Percentiles rank a stretch among this genome's conserved stretches.
These are phyloP conservation scores for Octomys mimax DNA, from an alignment of 2,797 vertebrate species.

Conservation along the genomic window DNA sequence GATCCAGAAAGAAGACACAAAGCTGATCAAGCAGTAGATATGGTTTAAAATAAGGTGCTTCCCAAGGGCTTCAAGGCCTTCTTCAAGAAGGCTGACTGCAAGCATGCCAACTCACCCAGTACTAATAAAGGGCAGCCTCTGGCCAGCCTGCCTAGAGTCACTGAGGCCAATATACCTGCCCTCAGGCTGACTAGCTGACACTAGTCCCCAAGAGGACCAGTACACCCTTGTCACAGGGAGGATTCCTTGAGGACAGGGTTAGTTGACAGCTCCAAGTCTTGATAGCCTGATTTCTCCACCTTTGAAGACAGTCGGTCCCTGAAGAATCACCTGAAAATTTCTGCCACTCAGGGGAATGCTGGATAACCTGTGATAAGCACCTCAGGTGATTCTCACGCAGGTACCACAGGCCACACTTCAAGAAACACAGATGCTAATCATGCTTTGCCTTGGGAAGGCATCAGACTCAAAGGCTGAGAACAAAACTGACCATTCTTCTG, in stretches of 20 bases:
- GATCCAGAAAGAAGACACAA: conserved; percentile 16
- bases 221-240: conserved; percentile 54
- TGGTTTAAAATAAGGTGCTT: conserved; percentile 89
- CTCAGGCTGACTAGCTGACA: conserved; percentile 51
- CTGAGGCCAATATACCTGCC: neutral
- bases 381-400: conserved; percentile 36
- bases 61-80: conserved; percentile 99
- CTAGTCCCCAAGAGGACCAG: conserved; percentile 71
- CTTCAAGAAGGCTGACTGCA: conserved; percentile 96
- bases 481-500: conserved; percentile 82
- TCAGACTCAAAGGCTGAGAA: conserved; percentile 58
- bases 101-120: conserved; percentile 97
- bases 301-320: conserved; percentile 38
- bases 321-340: conserved; percentile 62
- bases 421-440: conserved; percentile 56
- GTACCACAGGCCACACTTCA: conserved; percentile 4
- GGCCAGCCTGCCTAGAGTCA: neutral
- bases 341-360: conserved; percentile 27
- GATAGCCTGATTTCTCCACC: conserved; percentile 60
- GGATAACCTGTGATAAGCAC: conserved; percentile 21
- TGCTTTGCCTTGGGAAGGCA: conserved; percentile 31
- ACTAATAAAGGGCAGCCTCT: conserved; percentile 88
- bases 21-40: neutral
- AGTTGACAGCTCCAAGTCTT: conserved; percentile 72
- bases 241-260: conserved; percentile 54